Percentiles rank a stretch among this genome's conserved stretches.
phyloP scores from a whole-genome alignment of 2,888 invertebrate genomes.

The Cataglyphis cursor region DNA sequence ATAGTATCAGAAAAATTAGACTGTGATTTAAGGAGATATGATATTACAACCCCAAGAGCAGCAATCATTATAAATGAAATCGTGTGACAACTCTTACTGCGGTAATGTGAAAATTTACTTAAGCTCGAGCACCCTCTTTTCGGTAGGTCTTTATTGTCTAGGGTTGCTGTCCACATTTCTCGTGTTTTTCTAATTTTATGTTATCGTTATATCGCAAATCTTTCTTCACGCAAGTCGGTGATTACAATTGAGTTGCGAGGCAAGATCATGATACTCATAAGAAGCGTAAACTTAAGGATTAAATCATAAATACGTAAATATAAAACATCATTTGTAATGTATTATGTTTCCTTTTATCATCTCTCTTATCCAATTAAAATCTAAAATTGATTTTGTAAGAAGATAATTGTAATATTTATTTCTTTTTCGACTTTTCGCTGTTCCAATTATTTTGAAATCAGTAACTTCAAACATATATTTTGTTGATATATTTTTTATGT shows the following conservation, averaged over 20 bases:
- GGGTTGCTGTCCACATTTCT: background rate
- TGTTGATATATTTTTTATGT: background rate
- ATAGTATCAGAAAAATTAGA: background rate
- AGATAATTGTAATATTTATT: background rate
- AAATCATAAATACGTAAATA: background rate
- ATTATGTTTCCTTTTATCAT: background rate
- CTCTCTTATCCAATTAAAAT: background rate
- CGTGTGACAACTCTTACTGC: constrained; percentile 18
- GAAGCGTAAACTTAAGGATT: background rate
- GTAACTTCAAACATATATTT: constrained; percentile 3
- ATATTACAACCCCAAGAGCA: constrained; percentile 8
- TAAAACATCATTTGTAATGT: background rate
- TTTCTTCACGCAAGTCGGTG: background rate
- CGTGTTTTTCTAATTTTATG: background rate
- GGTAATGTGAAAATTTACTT: constrained; percentile 30
- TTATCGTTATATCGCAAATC: background rate
- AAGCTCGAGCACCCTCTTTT: background rate
- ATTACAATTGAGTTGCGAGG: background rate
- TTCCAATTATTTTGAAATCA: background rate
- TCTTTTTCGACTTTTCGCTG: background rate
- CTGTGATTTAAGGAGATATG: background rate
- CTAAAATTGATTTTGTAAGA: constrained; percentile 1
- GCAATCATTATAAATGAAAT: constrained; percentile 58
- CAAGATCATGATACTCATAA: background rate
- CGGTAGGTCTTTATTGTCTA: background rate